These are phyloP conservation scores for Cynocephalus volans DNA, from an alignment of 2,113 vertebrate species.

Conservation along the genomic window DNA sequence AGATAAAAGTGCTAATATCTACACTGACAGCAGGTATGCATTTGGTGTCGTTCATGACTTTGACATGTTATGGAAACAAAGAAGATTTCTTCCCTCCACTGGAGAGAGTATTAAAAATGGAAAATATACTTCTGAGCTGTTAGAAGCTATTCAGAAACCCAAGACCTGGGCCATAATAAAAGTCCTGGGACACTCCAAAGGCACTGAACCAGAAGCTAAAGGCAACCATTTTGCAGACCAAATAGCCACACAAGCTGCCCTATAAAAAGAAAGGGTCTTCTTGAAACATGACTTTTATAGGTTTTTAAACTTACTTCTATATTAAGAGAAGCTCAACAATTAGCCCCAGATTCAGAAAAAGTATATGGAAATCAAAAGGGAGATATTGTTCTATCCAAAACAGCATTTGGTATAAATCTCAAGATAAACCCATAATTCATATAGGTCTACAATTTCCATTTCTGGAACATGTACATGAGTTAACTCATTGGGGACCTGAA, in stretches of 20 bases:
- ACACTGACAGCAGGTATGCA: neutral
- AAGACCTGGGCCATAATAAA: neutral
- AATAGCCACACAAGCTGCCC: neutral
- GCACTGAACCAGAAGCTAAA: neutral
- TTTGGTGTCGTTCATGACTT: neutral
- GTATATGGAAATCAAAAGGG: neutral
- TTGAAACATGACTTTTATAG: neutral
- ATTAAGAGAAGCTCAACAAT: neutral
- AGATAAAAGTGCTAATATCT: neutral
- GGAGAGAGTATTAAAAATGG: neutral
- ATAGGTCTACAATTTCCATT: neutral
- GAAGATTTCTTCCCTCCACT: neutral
- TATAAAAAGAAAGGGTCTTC: neutral
- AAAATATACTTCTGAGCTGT: neutral
- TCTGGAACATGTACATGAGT: neutral
- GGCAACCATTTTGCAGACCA: neutral
- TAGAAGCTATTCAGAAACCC: neutral
- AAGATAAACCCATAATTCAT: neutral
- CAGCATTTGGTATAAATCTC: neutral
- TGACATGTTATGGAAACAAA: neutral
- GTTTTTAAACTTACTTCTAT: neutral
- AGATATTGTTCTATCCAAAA: neutral
- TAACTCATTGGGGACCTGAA: neutral
- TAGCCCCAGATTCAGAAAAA: neutral
- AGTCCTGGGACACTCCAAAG: neutral